phyloP scores from a whole-genome alignment of 1,140 invertebrate species.

The Brachionus paranguensis region DNA sequence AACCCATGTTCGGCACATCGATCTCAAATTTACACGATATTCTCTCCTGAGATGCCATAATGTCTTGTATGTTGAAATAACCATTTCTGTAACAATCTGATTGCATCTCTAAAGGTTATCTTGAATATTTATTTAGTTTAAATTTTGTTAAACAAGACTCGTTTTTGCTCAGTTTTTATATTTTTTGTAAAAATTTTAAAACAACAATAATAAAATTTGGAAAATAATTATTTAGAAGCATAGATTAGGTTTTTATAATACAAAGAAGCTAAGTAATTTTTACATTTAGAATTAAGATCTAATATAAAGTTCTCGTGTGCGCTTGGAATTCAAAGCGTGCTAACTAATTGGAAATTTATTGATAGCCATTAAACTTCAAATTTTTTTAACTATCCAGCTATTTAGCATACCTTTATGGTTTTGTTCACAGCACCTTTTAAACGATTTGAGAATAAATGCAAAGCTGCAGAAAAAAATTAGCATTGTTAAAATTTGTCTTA shows the following conservation, averaged over 20 bases:
- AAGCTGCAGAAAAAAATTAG: not conserved
- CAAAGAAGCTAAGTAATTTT: not conserved
- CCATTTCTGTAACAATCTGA: slow-evolving; percentile 33
- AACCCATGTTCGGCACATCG: slow-evolving; percentile 37
- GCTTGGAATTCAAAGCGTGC: not conserved
- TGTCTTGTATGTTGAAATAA: slow-evolving; percentile 34
- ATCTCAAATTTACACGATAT: slow-evolving; percentile 39
- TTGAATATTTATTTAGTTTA: not conserved
- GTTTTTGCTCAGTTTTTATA: not conserved
- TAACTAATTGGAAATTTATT: not conserved
- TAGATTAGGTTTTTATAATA: not conserved
- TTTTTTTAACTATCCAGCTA: not conserved
- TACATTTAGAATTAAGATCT: not conserved
- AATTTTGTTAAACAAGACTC: not conserved
- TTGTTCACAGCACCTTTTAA: not conserved
- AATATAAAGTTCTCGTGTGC: not conserved
- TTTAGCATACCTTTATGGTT: not conserved
- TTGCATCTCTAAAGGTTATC: slow-evolving; percentile 1
- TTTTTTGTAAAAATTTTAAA: not conserved
- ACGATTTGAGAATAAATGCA: not conserved
- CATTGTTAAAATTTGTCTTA: not conserved
- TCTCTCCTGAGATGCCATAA: slow-evolving; percentile 32
- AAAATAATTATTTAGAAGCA: not conserved
- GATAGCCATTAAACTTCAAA: not conserved
- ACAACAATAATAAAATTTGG: not conserved